Percentiles rank a stretch among this genome's conserved stretches.
phyloP scores from a whole-genome alignment of 2,797 vertebrate species.

The Sebastes reedi region DNA sequence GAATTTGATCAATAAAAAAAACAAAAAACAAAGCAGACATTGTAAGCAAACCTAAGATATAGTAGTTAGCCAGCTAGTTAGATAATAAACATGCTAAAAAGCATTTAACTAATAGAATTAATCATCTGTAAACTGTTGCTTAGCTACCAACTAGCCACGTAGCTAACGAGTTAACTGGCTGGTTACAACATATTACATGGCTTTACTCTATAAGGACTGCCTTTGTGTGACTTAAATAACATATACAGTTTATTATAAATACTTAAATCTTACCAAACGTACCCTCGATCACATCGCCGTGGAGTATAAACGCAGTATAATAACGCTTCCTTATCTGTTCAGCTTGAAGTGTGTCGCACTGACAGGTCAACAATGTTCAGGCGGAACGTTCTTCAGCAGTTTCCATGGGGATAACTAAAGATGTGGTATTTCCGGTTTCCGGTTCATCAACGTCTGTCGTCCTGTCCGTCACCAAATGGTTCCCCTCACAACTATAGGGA shows the following conservation, averaged over 20 bases:
- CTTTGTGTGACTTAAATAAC: background rate
- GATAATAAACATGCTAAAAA: background rate
- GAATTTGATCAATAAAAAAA: no score
- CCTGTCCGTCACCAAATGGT: slow-evolving; percentile 13
- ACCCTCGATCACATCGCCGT: background rate
- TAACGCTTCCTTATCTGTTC: background rate
- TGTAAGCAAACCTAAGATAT: no score
- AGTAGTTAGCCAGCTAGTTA: background rate
- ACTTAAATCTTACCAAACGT: background rate
- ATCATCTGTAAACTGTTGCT: background rate
- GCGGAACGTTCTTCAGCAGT: slow-evolving; percentile 44
- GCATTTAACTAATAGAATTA: background rate
- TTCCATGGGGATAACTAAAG: background rate
- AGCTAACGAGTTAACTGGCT: background rate
- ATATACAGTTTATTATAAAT: rapidly evolving
- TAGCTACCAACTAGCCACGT: background rate
- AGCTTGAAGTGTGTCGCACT: background rate
- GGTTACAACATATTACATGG: background rate
- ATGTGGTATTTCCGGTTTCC: background rate
- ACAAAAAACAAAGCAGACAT: background rate
- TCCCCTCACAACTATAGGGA: slow-evolving; percentile 9
- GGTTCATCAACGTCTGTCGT: background rate
- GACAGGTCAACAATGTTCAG: background rate
- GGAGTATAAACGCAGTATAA: background rate
- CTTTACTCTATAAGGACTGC: background rate